Conservation (phyloP, 2,113 vertebrate species). For the Edolisoma coerulescens region DNA sequence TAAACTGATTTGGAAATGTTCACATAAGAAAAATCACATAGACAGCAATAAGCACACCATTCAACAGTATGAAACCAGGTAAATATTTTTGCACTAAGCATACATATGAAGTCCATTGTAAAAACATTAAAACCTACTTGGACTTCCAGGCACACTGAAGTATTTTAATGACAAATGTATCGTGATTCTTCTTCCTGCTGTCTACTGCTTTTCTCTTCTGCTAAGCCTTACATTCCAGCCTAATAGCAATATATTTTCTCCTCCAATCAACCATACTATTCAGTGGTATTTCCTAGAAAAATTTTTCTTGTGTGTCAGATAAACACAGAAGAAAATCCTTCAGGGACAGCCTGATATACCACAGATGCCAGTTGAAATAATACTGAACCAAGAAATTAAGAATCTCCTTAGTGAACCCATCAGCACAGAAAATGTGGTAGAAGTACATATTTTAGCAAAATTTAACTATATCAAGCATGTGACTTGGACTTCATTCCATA, state of each 20-base stretch:
- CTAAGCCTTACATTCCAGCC: slow-evolving; percentile 39
- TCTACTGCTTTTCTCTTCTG: slow-evolving; percentile 21
- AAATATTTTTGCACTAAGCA: not conserved
- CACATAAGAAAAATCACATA: not conserved
- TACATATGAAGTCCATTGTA: not conserved
- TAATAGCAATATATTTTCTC: slow-evolving; percentile 44
- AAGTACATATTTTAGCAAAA: not conserved
- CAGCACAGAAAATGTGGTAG: not conserved
- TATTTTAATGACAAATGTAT: slow-evolving; percentile 24
- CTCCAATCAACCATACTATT: slow-evolving; percentile 43
- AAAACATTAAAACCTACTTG: slow-evolving; percentile 24
- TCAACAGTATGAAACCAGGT: slow-evolving; percentile 7
- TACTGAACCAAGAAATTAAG: slow-evolving; percentile 4
- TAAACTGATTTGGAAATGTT: not conserved
- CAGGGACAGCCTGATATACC: slow-evolving; percentile 4
- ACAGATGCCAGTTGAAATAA: slow-evolving; percentile 22
- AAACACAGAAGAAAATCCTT: slow-evolving; percentile 37
- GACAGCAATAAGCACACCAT: not conserved
- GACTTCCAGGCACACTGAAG: not conserved
- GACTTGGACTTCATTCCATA: not conserved
- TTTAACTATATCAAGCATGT: not conserved
- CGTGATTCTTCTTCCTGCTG: slow-evolving; percentile 6
- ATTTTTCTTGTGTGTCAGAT: slow-evolving; percentile 29
- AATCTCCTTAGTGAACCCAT: not conserved
- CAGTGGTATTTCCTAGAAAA: slow-evolving; percentile 51